Percentiles rank a stretch among this genome's conserved stretches.
These are phyloP conservation scores for Andrena flavipes DNA, from an alignment of 2,888 invertebrate species.

Conservation along the genomic window DNA sequence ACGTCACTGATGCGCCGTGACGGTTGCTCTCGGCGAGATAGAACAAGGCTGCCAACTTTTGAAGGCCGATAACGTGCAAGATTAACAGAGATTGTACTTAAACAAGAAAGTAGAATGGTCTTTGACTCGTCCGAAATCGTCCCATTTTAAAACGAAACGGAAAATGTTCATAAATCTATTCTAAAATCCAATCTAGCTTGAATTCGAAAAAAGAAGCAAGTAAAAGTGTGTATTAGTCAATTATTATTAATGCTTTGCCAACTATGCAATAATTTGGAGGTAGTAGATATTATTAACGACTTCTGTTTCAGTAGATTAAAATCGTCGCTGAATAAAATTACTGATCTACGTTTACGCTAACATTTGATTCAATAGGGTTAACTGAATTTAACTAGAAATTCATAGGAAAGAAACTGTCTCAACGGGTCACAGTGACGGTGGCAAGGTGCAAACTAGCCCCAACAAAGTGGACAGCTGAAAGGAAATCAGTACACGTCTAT, in stretches of 20 bases:
- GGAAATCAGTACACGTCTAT: slow-evolving; percentile 77
- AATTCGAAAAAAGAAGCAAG: no score
- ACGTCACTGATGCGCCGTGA: slow-evolving; percentile 76
- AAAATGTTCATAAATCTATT: background rate
- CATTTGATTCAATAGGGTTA: no score
- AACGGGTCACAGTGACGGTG: slow-evolving; percentile 37
- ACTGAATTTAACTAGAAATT: slow-evolving; percentile 5
- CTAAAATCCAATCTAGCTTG: background rate
- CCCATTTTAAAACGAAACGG: background rate
- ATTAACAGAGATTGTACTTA: slow-evolving; percentile 18
- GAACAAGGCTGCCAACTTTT: slow-evolving; percentile 62
- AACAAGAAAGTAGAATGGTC: slow-evolving; percentile 12
- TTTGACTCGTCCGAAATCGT: background rate
- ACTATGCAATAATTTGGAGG: no score
- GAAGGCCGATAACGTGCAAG: slow-evolving; percentile 31
- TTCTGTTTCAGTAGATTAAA: no score
- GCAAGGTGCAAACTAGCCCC: slow-evolving; percentile 57
- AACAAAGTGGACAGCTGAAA: slow-evolving; percentile 71
- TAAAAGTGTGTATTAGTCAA: no score
- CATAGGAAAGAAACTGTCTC: slow-evolving; percentile 1
- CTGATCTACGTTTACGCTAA: no score
- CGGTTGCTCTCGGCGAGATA: slow-evolving; percentile 60
- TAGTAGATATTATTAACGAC: no score
- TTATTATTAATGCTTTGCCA: no score
- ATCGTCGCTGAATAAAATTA: no score